Conservation (phyloP, 2,113 vertebrate species). For the Eulemur rufifrons region DNA sequence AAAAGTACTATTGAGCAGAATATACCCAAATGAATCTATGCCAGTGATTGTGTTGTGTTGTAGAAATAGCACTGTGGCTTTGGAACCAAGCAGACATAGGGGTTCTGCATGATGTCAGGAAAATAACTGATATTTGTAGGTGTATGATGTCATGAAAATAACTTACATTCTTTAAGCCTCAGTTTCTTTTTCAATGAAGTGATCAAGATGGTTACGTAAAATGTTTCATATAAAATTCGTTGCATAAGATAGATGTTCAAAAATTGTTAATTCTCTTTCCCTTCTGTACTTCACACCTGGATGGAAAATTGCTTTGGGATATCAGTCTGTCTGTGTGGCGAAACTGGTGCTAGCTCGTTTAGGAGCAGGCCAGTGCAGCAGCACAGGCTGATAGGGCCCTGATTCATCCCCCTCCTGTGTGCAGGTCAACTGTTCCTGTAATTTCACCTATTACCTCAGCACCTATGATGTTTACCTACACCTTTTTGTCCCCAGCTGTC, state of each 20-base stretch:
- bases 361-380: not conserved
- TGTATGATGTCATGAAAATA: not conserved
- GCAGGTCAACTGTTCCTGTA: not conserved
- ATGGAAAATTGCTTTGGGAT: conserved; percentile 25
- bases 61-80: not conserved
- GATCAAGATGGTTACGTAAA: not conserved
- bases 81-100: not conserved
- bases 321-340: not conserved
- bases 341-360: not conserved
- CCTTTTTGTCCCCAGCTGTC: not conserved
- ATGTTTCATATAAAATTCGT: not conserved
- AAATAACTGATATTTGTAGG: not conserved
- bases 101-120: not conserved
- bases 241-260: not conserved
- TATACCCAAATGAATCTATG: not conserved
- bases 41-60: not conserved
- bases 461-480: not conserved
- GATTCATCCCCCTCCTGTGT: not conserved
- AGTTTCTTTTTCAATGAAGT: not conserved
- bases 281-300: not conserved
- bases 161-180: not conserved
- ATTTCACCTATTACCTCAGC: not conserved
- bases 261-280: not conserved
- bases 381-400: not conserved
- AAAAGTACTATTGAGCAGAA: not conserved